Evolutionary conservation across 2,888 invertebrate species (phyloP), one percentile per base, ranked within the genome.

Genomic region (Lochmaea crataegi): DNA sequence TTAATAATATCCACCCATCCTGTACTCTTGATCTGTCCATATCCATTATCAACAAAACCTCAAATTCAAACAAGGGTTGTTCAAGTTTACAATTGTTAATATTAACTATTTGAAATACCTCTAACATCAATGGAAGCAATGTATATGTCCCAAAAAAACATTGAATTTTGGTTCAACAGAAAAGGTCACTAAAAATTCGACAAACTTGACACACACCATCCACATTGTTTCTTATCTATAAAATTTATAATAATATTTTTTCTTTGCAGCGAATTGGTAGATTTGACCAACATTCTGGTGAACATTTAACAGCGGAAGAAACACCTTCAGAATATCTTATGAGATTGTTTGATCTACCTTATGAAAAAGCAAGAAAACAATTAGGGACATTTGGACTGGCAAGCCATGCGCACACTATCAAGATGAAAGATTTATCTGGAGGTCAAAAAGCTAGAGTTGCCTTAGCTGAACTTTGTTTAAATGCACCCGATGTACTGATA

Each of bases 221-320:
- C n/a, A n/a, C n/a, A n/a, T n/a, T 32, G 32, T 32, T 32, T 32
- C 6, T 7, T 32, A 7, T 0, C 7, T 7, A 32, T 32, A 2
- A 26, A 26, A 26, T 26, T 26, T 26, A 3, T 26, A 26, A 26
- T 26, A 26, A 26, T 72, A 14, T 56, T 9, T 57, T 51, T 61
- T 75, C 65, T 63, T 75, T 77, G n/a, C 86, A 95, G 93, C 91
- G 96, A 82, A 96, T 99, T 84, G 99, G 99, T 75, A 93, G 97
- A 80, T 99, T 98, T 87, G 99, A 99, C 88, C 99, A 99, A 89
- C 99, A 99, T 87, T 98, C 99, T 2, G 99, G 98, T 48, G 99
- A 99, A 86, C 99, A 99, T 88, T 89, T 99, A 75, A 98, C 98
- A 10, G 95, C 98, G 0, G 98, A 99, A 84, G 98, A 98, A 87